Evolutionary conservation across 2,113 vertebrate genomes (phyloP).

Genomic region (Philantomba maxwellii): DNA sequence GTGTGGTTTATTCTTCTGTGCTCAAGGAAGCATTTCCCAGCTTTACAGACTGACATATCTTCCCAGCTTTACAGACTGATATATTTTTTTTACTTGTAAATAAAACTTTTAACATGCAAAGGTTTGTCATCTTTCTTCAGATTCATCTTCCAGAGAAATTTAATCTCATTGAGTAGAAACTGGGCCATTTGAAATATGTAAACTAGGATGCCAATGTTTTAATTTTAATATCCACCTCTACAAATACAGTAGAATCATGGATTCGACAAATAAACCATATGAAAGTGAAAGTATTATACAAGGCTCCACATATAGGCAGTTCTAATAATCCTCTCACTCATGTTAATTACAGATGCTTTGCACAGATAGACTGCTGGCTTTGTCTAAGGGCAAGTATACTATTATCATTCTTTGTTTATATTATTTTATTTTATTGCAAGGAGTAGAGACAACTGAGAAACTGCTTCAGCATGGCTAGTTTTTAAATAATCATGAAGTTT

Average conservation of each 20-base stretch:
- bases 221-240: background rate
- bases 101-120: background rate
- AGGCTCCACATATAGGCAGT: background rate
- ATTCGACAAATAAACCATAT: background rate
- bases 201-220: background rate
- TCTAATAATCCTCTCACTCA: background rate
- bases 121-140: background rate
- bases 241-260: background rate
- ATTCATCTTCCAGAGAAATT: background rate
- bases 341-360: background rate
- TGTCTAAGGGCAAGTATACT: background rate
- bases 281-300: background rate
- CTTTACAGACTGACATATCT: background rate
- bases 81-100: background rate
- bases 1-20: background rate
- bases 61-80: background rate
- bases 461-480: background rate
- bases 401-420: background rate
- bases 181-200: background rate
- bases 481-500: background rate
- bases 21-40: background rate
- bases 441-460: background rate
- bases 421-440: background rate
- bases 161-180: background rate
- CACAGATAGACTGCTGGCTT: background rate